A percentile compares a stretch with the other conserved stretches of the same genome.
phyloP scores from a whole-genome alignment of 2,113 vertebrate species.

The Tetraodon nigroviridis region DNA sequence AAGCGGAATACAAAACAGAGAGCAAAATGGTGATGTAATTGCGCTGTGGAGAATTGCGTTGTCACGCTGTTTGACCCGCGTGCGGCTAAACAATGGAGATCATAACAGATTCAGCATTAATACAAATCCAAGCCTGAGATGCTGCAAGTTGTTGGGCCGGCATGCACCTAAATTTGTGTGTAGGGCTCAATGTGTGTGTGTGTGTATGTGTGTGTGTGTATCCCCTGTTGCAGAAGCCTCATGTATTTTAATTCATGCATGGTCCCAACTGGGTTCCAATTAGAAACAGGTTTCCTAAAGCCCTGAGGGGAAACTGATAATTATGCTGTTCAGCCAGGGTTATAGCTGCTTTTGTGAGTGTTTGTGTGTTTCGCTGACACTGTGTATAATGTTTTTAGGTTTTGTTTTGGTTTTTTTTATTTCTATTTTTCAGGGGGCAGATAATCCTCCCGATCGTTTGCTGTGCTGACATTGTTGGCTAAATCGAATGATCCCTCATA shows the following conservation, averaged over 20 bases:
- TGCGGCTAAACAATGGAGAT: constrained; percentile 61
- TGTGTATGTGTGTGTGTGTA: constrained; percentile 18
- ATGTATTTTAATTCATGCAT: constrained; percentile 77
- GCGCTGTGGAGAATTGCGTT: constrained; percentile 65
- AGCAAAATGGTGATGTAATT: constrained; percentile 65
- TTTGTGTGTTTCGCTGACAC: constrained; percentile 11
- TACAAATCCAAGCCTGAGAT: constrained; percentile 55
- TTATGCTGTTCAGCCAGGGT: constrained; percentile 74
- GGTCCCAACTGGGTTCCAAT: constrained; percentile 77
- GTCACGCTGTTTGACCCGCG: constrained; percentile 60
- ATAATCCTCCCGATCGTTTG: constrained; percentile 48
- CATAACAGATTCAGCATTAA: constrained; percentile 67
- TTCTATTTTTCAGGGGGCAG: constrained; percentile 21
- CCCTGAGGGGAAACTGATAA: constrained; percentile 75
- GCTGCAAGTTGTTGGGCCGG: constrained; percentile 49
- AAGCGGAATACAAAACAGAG: constrained; percentile 68
- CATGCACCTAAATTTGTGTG: constrained; percentile 28
- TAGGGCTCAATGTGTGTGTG: constrained; percentile 15
- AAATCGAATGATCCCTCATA: constrained; percentile 60
- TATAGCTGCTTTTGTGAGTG: constrained; percentile 48
- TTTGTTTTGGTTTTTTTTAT: no score
- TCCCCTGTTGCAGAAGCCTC: constrained; percentile 62
- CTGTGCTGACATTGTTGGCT: constrained; percentile 62
- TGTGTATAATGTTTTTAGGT: constrained; percentile 1
- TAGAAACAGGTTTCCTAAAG: constrained; percentile 72